phyloP scores from a whole-genome alignment of 2,888 invertebrate species.

The Anodontia alba region DNA sequence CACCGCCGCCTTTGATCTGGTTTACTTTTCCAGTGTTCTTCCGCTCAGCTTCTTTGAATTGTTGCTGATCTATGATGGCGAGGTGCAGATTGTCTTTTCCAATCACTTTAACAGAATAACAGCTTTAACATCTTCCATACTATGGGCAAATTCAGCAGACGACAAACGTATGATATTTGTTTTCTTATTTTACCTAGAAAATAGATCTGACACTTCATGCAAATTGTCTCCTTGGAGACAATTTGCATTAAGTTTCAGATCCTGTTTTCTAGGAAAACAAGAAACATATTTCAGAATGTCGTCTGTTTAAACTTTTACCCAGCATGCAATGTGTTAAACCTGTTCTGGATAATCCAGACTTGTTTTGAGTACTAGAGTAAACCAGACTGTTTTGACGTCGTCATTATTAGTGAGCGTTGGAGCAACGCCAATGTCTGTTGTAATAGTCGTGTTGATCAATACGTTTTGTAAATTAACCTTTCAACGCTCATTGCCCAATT shows the following conservation, averaged over 20 bases:
- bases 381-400: conserved; percentile 11
- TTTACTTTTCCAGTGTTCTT: background rate
- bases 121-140: too few species aligned
- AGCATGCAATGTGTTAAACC: too few species aligned
- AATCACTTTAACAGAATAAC: background rate
- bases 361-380: background rate
- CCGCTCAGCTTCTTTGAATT: background rate
- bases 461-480: background rate
- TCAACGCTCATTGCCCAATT: conserved; percentile 11
- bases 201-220: too few species aligned
- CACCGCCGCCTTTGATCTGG: background rate
- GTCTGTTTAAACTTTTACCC: too few species aligned
- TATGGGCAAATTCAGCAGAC: too few species aligned
- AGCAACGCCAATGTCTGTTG: conserved; percentile 2
- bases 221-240: too few species aligned
- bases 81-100: conserved; percentile 11
- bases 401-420: background rate
- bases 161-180: too few species aligned
- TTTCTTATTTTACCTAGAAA: too few species aligned
- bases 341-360: too few species aligned
- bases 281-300: too few species aligned
- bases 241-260: too few species aligned
- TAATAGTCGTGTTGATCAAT: conserved; percentile 8
- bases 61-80: background rate
- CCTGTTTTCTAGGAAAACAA: too few species aligned